Percentiles rank a stretch among this genome's conserved stretches.
These are phyloP conservation scores for Amia ocellicauda DNA, from an alignment of 2,113 vertebrate genomes.

Conservation along the genomic window DNA sequence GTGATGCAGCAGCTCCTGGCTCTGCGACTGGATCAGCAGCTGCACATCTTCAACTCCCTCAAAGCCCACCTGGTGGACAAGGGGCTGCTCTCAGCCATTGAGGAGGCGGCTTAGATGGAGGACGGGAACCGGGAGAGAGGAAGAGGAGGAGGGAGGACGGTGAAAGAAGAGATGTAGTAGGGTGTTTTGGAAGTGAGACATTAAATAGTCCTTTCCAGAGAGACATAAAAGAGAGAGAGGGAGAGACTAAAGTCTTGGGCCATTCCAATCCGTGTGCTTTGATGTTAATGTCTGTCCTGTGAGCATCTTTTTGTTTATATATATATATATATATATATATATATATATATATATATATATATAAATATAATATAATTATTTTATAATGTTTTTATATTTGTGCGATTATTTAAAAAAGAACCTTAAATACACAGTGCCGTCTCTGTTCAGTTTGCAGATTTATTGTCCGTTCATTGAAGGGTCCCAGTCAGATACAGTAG, in stretches of 20 bases:
- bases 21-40: constrained; percentile 88
- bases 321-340: constrained; percentile 20
- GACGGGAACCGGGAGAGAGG: neutral
- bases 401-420: constrained; percentile 36
- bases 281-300: constrained; percentile 24
- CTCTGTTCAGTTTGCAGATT: constrained; percentile 26
- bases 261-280: constrained; percentile 49
- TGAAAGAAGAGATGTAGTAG: neutral
- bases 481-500: constrained; percentile 39
- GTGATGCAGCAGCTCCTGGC: constrained; percentile 95
- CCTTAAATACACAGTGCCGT: constrained; percentile 29
- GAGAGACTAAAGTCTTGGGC: constrained; percentile 38
- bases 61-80: constrained; percentile 84
- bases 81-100: constrained; percentile 69
- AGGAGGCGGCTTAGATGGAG: constrained; percentile 61
- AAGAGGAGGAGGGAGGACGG: neutral
- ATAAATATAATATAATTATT: constrained; percentile 31
- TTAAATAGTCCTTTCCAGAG: neutral
- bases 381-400: constrained; percentile 41
- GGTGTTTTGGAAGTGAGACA: constrained; percentile 24
- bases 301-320: constrained; percentile 18
- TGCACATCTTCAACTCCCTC: constrained; percentile 91
- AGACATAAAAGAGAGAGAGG: constrained; percentile 1
- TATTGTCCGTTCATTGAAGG: constrained; percentile 39
- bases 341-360: constrained; percentile 23